Conservation (phyloP, 2,113 vertebrate genomes). For the Collichthys lucidus region DNA sequence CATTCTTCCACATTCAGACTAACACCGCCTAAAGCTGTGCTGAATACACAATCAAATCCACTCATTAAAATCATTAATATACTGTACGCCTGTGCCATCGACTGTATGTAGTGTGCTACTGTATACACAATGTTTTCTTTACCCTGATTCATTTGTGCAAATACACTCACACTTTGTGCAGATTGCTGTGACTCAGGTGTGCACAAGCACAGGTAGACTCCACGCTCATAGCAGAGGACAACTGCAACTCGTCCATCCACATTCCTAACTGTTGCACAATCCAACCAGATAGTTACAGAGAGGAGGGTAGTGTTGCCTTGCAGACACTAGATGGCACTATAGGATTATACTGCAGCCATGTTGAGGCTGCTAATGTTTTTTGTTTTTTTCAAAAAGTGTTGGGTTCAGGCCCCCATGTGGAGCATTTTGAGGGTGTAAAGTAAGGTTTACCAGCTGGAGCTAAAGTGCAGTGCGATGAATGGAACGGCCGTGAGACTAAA, state of each 20-base stretch:
- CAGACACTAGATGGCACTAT: conserved; percentile 49
- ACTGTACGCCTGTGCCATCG: too few relatives aligned
- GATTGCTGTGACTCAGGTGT: conserved; percentile 5
- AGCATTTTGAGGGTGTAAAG: background rate
- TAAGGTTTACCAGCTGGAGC: background rate
- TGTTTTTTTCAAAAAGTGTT: background rate
- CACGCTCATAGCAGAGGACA: background rate
- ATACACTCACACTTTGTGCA: conserved; percentile 5
- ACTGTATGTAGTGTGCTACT: background rate
- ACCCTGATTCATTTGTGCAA: conserved; percentile 17
- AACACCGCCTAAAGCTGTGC: background rate
- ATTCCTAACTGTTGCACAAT: conserved; percentile 55
- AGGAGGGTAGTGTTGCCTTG: background rate
- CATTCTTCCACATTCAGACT: background rate
- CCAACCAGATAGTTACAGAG: background rate
- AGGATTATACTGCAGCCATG: background rate
- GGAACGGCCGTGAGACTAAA: background rate
- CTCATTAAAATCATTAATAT: too few relatives aligned
- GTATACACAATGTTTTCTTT: background rate
- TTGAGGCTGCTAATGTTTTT: too few relatives aligned
- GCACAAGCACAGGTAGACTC: background rate
- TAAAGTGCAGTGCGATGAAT: background rate
- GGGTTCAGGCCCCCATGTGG: background rate
- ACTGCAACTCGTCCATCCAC: background rate
- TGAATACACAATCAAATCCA: background rate